Evolutionary conservation across 2,888 invertebrate species (phyloP).

Genomic region (Coleophora deauratella): DNA sequence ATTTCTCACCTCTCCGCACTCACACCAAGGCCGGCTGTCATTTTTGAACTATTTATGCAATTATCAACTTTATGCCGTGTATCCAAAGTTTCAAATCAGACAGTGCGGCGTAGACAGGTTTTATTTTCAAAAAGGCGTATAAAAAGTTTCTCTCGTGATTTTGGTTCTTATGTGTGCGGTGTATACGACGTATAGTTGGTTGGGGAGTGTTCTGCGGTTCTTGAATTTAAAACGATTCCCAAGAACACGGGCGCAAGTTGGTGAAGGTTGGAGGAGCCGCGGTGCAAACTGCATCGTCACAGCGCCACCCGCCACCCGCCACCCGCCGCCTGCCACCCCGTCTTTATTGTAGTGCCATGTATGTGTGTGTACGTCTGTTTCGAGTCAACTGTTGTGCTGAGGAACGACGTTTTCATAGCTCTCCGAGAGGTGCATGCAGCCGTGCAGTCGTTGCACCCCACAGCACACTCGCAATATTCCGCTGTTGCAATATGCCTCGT

Average conservation of each 20-base stretch:
- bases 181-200: constrained; percentile 41
- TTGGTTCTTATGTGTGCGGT: constrained; percentile 34
- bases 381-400: constrained; percentile 66
- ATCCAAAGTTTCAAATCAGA: constrained; percentile 48
- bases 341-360: constrained; percentile 50
- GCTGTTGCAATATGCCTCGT: constrained; percentile 34
- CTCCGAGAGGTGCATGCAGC: constrained; percentile 37
- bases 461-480: constrained; percentile 49
- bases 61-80: constrained; percentile 44
- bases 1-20: constrained; percentile 76
- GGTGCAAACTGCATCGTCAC: constrained; percentile 73
- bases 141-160: constrained; percentile 38
- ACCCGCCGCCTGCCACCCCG: constrained; percentile 18
- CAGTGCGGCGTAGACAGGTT: constrained; percentile 31
- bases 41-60: constrained; percentile 49
- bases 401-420: constrained; percentile 56
- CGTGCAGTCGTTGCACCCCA: constrained; percentile 41
- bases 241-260: constrained; percentile 72
- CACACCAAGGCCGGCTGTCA: constrained; percentile 62
- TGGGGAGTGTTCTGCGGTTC: constrained; percentile 57
- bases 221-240: constrained; percentile 74
- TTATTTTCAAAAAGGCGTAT: constrained; percentile 57
- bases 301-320: constrained; percentile 38
- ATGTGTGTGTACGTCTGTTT: constrained; percentile 51
- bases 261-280: constrained; percentile 71